Conservation (phyloP, 2,113 vertebrate species). For the Salvelinus namaycush region DNA sequence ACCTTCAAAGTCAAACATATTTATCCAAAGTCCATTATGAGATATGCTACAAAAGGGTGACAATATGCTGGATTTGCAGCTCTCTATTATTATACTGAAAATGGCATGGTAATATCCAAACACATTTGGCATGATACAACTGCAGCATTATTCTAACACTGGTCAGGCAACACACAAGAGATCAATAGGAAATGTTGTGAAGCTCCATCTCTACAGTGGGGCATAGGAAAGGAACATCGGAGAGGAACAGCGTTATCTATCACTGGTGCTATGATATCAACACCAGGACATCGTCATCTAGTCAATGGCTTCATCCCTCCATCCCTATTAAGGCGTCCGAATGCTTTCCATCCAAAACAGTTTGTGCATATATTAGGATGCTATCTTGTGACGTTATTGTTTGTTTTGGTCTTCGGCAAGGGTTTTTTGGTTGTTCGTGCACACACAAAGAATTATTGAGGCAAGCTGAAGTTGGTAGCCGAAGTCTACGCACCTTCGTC, state of each 20-base stretch:
- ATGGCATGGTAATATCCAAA: slow-evolving; percentile 12
- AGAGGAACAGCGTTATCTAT: slow-evolving; percentile 20
- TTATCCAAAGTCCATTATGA: slow-evolving; percentile 13
- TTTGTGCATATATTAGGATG: no score
- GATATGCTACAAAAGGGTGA: slow-evolving; percentile 37
- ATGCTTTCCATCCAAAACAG: no score
- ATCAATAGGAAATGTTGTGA: slow-evolving; percentile 10
- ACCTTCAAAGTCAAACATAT: slow-evolving; percentile 24
- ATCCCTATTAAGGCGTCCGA: slow-evolving; percentile 8
- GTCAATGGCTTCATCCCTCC: slow-evolving; percentile 11
- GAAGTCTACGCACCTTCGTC: no score
- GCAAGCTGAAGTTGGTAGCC: no score
- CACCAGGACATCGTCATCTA: slow-evolving; percentile 4
- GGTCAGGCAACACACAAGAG: slow-evolving; percentile 47
- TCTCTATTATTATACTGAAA: slow-evolving; percentile 12
- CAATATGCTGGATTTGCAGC: slow-evolving; percentile 27
- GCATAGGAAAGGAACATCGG: slow-evolving; percentile 21
- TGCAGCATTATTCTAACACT: slow-evolving; percentile 18
- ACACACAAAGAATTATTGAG: no score
- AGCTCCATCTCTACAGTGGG: slow-evolving; percentile 21
- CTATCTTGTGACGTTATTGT: no score
- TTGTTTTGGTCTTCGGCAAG: no score
- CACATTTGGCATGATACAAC: slow-evolving; percentile 35
- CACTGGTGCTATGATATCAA: slow-evolving; percentile 26
- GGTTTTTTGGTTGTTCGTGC: no score